A percentile compares a stretch with the other conserved stretches of the same genome.
These are phyloP conservation scores for Condylostylus longicornis DNA, from an alignment of 1,140 invertebrate species.

Conservation along the genomic window DNA sequence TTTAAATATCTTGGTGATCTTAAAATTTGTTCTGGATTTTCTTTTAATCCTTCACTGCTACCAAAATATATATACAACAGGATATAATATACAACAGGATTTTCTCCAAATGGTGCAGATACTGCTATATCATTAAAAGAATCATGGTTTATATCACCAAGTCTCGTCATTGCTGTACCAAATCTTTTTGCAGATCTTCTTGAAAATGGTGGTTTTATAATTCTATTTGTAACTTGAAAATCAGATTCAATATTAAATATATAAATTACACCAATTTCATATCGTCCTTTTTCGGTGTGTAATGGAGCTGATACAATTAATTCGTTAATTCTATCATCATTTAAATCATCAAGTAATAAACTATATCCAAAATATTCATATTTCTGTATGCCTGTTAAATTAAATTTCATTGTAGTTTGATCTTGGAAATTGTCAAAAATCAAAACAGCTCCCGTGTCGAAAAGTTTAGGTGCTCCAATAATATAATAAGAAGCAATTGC, in stretches of 20 bases:
- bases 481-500: no score
- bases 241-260: conserved; percentile 38
- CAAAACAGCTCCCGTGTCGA: no score
- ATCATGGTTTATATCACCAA: conserved; percentile 52
- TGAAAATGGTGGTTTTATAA: conserved; percentile 15
- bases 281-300: conserved; percentile 34
- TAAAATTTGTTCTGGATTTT: conserved; percentile 34
- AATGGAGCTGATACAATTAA: conserved; percentile 66
- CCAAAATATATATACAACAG: conserved; percentile 44
- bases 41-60: conserved; percentile 36
- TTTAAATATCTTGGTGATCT: conserved; percentile 23
- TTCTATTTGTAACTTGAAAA: conserved; percentile 17
- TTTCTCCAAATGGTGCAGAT: conserved; percentile 46
- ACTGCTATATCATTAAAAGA: conserved; percentile 48
- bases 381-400: conserved; percentile 46
- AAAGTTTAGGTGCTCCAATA: no score
- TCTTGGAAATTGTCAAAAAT: no score
- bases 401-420: no score
- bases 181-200: conserved; percentile 39
- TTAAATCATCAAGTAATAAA: conserved; percentile 51
- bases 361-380: conserved; percentile 65
- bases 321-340: conserved; percentile 53
- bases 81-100: no score
- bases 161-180: conserved; percentile 39
- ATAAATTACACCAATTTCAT: conserved; percentile 44